Evolutionary conservation across 2,888 invertebrate species (phyloP), one percentile per base, ranked within the genome.

Genomic region (Pemphredon lugubris): DNA sequence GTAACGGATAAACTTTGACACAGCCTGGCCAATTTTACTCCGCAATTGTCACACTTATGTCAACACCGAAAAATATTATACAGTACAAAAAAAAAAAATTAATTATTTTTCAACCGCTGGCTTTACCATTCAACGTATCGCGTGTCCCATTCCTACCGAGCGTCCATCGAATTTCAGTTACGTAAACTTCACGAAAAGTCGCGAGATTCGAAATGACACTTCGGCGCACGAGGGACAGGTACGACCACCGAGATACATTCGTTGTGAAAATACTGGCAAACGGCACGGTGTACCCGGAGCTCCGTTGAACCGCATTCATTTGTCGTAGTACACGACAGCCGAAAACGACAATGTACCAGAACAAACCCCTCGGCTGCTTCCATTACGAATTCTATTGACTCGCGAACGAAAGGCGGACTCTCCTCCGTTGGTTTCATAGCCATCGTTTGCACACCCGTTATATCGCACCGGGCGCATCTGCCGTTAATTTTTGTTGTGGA

Each of bases 301-400:
- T 59, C 53, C 59, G 59, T 53, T 53, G 47, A 68, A 69, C 48
- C 53, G 70, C 44, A 16, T 60, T 70, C 70, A 70, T 70, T 68
- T 69, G 50, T 21, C 40, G 47, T 34, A 16, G 67, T 40, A 23
- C 20, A 61, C 42, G 16, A 34, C n/a, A 13, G n/a, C 21, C 32
- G 50, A 57, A 53, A 70, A 57, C 55, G 57, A 61, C 71, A 71
- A 61, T 57, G 47, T 9, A 11, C 30, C 39, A 21, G 34, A n/a
- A 53, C 34, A 40, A n/a, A 23, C 21, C 14, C 32, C n/a, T 54
- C 26, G 9, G 40, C 32, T 58, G 4, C 44, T 18, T 61, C 65
- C 51, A 66, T 68, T 70, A 65, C 66, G 61, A 26, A 45, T 71
- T 44, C 74, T 59, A 73, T 77, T 68, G 64, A 63, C 58, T 58